Percentiles rank a stretch among this genome's conserved stretches.
These are phyloP conservation scores for Diaphora mendica DNA, from an alignment of 2,888 invertebrate species.

Conservation along the genomic window DNA sequence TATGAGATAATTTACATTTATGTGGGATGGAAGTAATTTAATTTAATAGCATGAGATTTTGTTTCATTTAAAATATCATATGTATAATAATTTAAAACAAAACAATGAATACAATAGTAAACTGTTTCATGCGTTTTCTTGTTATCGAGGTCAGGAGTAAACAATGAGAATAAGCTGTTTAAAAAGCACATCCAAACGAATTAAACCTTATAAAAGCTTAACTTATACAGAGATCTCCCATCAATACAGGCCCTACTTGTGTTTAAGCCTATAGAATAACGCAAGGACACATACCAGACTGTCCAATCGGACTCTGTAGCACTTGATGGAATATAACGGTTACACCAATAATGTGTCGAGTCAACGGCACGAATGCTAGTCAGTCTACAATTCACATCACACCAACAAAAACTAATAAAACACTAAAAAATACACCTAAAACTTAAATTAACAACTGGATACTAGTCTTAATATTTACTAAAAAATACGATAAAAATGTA, in stretches of 20 bases:
- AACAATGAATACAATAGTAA: constrained; percentile 1
- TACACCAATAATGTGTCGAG: constrained; percentile 66
- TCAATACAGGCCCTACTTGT: constrained; percentile 17
- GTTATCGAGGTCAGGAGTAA: not conserved
- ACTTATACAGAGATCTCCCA: constrained; percentile 6
- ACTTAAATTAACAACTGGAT: constrained; percentile 36
- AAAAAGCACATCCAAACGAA: not conserved
- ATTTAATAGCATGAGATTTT: not conserved
- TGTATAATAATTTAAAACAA: not conserved
- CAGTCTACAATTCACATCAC: constrained; percentile 70
- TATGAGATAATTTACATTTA: not conserved
- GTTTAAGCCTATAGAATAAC: constrained; percentile 49
- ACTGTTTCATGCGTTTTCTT: constrained; percentile 1
- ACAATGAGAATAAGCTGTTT: not conserved
- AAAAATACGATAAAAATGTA: constrained; percentile 48
- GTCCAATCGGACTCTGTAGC: constrained; percentile 70
- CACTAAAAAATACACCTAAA: constrained; percentile 43
- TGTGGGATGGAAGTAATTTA: not conserved
- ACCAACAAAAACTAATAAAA: constrained; percentile 58
- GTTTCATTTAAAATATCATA: not conserved
- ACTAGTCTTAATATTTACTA: constrained; percentile 56
- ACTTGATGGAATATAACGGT: constrained; percentile 73
- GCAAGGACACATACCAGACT: constrained; percentile 75
- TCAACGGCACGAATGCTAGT: constrained; percentile 60
- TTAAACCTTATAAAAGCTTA: not conserved